Conservation (phyloP, 1,140 invertebrate genomes). For the Trichomalopsis sarcophagae region DNA sequence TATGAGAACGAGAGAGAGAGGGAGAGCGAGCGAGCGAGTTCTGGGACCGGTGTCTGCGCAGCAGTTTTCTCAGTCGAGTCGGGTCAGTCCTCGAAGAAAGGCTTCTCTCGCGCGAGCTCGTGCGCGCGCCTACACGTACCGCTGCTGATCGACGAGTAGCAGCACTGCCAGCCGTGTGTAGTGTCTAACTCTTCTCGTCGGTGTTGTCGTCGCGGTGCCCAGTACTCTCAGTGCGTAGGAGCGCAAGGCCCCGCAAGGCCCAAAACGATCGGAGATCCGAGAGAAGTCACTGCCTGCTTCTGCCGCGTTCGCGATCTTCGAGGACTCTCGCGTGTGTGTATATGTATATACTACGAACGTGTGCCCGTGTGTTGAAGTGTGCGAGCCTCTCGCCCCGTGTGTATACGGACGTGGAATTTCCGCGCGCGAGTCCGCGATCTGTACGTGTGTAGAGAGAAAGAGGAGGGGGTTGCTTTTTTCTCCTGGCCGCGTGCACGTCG, state of each 20-base stretch:
- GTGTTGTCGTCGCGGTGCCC: not conserved
- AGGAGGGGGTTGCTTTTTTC: conserved; percentile 21
- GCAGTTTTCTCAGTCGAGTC: conserved; percentile 68
- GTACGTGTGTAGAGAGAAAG: not conserved
- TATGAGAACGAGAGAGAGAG: too few relatives aligned
- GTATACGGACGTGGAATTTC: conserved; percentile 3
- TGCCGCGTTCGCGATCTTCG: conserved; percentile 20
- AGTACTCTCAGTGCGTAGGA: not conserved
- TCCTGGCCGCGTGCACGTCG: not conserved
- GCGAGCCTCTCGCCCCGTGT: conserved; percentile 11
- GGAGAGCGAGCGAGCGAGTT: conserved; percentile 40
- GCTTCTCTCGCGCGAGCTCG: conserved; percentile 56
- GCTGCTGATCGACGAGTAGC: not conserved
- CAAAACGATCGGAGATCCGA: not conserved
- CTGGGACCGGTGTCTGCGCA: conserved; percentile 61
- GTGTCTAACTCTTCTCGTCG: not conserved
- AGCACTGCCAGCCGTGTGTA: not conserved
- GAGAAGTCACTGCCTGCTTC: not conserved
- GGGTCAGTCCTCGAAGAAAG: conserved; percentile 70
- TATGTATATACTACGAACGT: not conserved
- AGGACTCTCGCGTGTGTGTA: conserved; percentile 15
- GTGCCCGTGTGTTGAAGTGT: not conserved
- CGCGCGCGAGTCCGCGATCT: conserved; percentile 17
- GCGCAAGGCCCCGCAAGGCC: not conserved
- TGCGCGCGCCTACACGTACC: conserved; percentile 55